Percentiles rank a stretch among this genome's conserved stretches.
phyloP scores from a whole-genome alignment of 2,888 invertebrate genomes.

The Eupithecia insigniata region DNA sequence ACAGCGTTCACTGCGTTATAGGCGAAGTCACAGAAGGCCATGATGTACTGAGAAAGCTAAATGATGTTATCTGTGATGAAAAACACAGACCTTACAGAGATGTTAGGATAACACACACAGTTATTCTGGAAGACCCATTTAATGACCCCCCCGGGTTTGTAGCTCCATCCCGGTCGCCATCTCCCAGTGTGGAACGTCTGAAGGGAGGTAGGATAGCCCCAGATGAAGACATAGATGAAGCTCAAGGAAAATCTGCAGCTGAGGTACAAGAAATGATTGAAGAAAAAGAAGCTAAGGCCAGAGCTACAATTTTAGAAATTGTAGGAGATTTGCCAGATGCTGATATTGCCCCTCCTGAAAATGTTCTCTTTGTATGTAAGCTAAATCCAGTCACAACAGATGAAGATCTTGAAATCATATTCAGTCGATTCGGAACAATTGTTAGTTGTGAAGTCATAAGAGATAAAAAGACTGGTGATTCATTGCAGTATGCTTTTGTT shows the following conservation, averaged over 20 bases:
- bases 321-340: constrained; percentile 99
- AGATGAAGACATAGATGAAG: constrained; percentile 96
- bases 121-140: constrained; percentile 97
- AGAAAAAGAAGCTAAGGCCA: constrained; percentile 96
- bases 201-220: constrained; percentile 95
- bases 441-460: constrained; percentile 97
- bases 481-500: constrained; percentile 99
- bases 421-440: constrained; percentile 97
- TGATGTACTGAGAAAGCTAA: constrained; percentile 93
- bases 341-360: constrained; percentile 99
- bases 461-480: constrained; percentile 96
- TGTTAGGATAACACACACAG: constrained; percentile 97
- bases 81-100: constrained; percentile 96
- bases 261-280: constrained; percentile 95
- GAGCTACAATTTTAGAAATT: constrained; percentile 99
- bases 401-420: constrained; percentile 98
- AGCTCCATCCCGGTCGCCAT: constrained; percentile 94
- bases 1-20: constrained; percentile 96
- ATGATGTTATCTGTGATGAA: constrained; percentile 96
- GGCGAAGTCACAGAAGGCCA: constrained; percentile 97
- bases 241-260: constrained; percentile 91
- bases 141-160: constrained; percentile 92
- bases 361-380: constrained; percentile 99
- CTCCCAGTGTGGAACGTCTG: constrained; percentile 91
- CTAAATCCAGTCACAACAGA: constrained; percentile 99